Base-by-base conservation (phyloP, 2,797 vertebrate genomes). In the Dipus sagitta region DNA sequence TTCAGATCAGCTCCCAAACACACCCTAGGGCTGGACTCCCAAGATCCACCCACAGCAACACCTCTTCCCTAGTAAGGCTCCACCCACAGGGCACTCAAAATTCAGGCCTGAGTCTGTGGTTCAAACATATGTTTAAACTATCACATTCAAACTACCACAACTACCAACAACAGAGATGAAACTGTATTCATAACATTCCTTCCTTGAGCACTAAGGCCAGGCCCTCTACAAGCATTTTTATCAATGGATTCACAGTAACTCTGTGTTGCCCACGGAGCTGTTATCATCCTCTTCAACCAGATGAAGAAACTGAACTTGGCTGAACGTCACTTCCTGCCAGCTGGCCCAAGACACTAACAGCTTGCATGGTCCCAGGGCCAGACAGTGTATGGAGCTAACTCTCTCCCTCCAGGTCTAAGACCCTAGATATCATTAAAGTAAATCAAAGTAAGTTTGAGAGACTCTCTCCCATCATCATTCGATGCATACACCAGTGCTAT, bases 401-500 rank as follows among this genome's bases (percentile, higher is more conserved):
- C 38, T 42, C 26, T 38, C 17, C 4, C 30, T 80, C 52, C 71
- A 82, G 28, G 0, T 0, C 28, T 6, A 13, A 82, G 30, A 75
- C 34, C 32, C 26, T n/a, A 74, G 58, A 42, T n/a, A 52, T 14
- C 18, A 90, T 82, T 80, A 88, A 90, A 86, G 64, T 38, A 88
- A 75, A 60, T 11, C 7, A 52, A 79, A 85, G 70, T 21, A 92
- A 83, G 76, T 21, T 26, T 24, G 12, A 89, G 42, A 64, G 5
- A 47, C 64, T 38, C 21, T 79, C 62, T 58, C 47, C 26, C 20
- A 54, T 20, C 34, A 72, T 34, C 28, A 34, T 47, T 88, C 60
- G 42, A 64, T 64, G 72, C 23, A 70, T 12, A 79, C 21, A 70
- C 21, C n/a, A 91, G 26, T 34, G 18, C 32, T 79, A 68, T n/a